Evolutionary conservation across 2,888 invertebrate species (phyloP).

Genomic region (Drosophila leonis): DNA sequence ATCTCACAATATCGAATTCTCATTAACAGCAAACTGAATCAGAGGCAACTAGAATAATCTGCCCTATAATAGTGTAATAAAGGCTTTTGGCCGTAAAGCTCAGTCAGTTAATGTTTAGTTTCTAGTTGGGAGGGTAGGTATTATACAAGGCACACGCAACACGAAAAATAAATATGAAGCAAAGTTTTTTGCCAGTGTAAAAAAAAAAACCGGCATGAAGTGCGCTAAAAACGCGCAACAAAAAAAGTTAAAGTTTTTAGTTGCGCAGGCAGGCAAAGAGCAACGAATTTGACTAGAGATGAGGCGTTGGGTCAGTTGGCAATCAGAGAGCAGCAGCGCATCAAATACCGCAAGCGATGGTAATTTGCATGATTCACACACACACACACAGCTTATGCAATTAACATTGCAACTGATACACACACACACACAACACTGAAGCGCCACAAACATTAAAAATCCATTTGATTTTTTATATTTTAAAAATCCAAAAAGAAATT

Average conservation of each 20-base stretch:
- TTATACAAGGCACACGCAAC: constrained; percentile 1
- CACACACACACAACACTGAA: constrained; percentile 5
- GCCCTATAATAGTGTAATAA: constrained; percentile 32
- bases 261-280: constrained; percentile 29
- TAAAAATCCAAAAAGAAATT: constrained; percentile 9
- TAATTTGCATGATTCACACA: constrained; percentile 49
- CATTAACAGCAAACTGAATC: constrained; percentile 35
- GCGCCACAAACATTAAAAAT: constrained; percentile 40
- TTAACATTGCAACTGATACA: constrained; percentile 43
- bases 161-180: background rate
- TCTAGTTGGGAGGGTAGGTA: constrained; percentile 15
- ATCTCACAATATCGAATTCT: background rate
- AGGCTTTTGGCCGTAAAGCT: constrained; percentile 25
- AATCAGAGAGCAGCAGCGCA: constrained; percentile 28
- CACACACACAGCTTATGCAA: constrained; percentile 30
- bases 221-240: constrained; percentile 23
- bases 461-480: constrained; percentile 23
- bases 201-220: constrained; percentile 30
- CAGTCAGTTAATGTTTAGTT: constrained; percentile 26
- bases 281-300: background rate
- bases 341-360: constrained; percentile 35
- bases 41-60: constrained; percentile 19
- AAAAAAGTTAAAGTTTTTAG: constrained; percentile 49
- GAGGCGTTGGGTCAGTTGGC: constrained; percentile 26
- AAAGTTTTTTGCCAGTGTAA: constrained; percentile 24